Conservation (phyloP, 2,797 vertebrate genomes). For the Rhinoraja longicauda region DNA sequence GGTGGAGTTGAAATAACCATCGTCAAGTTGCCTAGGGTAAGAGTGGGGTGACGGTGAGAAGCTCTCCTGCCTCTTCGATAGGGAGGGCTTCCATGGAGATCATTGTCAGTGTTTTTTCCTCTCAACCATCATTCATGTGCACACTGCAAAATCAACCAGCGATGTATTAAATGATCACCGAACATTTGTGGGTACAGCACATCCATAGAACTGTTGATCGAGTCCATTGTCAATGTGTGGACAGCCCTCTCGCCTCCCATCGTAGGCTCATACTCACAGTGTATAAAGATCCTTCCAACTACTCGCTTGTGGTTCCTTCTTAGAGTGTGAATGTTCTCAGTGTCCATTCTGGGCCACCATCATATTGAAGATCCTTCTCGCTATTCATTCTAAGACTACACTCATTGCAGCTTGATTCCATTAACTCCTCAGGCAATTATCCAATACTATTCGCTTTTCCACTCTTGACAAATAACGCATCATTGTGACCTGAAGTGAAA, state of each 20-base stretch:
- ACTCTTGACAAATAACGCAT: neutral
- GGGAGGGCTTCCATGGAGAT: neutral
- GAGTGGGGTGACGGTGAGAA: neutral
- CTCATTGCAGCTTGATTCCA: neutral
- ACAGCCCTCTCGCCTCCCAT: neutral
- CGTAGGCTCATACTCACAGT: neutral
- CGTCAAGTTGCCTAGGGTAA: neutral
- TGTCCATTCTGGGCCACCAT: neutral
- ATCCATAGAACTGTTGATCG: neutral
- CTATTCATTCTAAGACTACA: neutral
- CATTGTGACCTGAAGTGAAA: constrained; percentile 5
- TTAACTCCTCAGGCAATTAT: neutral
- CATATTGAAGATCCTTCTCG: neutral
- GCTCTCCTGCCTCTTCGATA: neutral
- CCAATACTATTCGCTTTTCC: neutral
- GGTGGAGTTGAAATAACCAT: neutral
- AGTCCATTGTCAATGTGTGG: neutral
- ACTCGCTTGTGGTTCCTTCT: neutral
- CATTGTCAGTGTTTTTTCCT: neutral
- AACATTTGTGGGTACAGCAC: neutral
- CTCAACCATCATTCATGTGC: neutral
- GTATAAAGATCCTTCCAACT: neutral
- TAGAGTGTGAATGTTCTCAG: neutral
- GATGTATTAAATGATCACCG: neutral
- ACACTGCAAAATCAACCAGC: neutral